Base-by-base conservation (phyloP, 2,113 vertebrate genomes). In the Laticauda colubrina region DNA sequence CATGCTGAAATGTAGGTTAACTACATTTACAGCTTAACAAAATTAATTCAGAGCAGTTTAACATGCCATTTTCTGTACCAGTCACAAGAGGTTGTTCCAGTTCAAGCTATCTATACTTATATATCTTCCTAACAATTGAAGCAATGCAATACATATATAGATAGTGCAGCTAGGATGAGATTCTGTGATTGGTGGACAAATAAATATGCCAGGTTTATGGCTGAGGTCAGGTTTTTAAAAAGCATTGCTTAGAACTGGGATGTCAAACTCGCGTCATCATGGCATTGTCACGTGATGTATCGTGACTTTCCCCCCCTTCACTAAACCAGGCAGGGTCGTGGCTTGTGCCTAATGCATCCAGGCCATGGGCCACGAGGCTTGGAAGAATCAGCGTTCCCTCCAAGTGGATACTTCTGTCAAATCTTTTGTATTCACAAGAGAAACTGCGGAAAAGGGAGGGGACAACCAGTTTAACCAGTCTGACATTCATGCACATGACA, bases 131-230 rank as follows among this genome's bases (percentile, higher is more conserved):
- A 39, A 81, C 6, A 34, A 14, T 55, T 87, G 39, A 93, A 51
- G 75, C 1, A 7, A 81, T 81, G 1, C 39, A 59, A 6, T 21
- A 81, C 18, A 43, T 81, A 81, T 5, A 81, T 8, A 75, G 3
- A 8, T 11, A 75, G 48, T n/a, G 15, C 39, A 93, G 89, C 64
- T 4, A 2, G 59, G 90, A n/a, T 85, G 15, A 90, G 88, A 94
- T 95, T 95, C 94, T 96, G 6, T 75, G 92, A 96, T 93, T 29
- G 2, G 85, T 91, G 48, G 69, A 95, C 93, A 69, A 69, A 69
- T 69, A 69, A 81, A 81, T 39, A 81, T 20, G n/a, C 69, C n/a
- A 20, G 34, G 34, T 39, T 75, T 39, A 75, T 75, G 14, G 69
- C 69, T 7, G 69, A 39, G 14, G 69, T 75, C 69, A 75, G 34